These are phyloP conservation scores for Acanthoscelides obtectus DNA, from an alignment of 2,888 invertebrate genomes.

Conservation along the genomic window DNA sequence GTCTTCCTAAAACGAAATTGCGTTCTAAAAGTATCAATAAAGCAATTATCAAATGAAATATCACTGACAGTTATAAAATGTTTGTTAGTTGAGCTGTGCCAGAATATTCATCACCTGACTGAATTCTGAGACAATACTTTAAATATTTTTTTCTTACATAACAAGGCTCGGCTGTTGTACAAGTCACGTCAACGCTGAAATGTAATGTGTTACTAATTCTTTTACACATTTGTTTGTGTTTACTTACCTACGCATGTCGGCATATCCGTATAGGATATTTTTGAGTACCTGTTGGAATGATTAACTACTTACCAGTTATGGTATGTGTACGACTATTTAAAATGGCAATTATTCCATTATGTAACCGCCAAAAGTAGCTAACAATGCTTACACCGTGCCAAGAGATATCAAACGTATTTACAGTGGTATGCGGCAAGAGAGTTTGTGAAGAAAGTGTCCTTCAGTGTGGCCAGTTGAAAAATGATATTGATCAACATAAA, in stretches of 20 bases:
- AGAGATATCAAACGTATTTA: no score
- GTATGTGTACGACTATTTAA: neutral
- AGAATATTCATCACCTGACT: no score
- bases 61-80: no score
- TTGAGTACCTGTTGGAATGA: neutral
- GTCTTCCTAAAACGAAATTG: no score
- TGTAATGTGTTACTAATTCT: neutral
- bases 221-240: neutral
- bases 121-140: neutral
- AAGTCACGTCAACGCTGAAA: neutral
- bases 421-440: no score
- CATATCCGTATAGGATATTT: neutral
- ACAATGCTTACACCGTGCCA: neutral
- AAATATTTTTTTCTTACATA: neutral
- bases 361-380: neutral
- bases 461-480: no score
- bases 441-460: no score
- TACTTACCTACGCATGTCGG: neutral
- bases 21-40: no score
- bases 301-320: neutral
- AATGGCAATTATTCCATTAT: neutral
- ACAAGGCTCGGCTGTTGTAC: neutral
- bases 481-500: no score
- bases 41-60: no score
- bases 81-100: no score